phyloP scores from a whole-genome alignment of 30 jellyfish, hydroid and myxozoan genomes.

The Pseudorhiza aurosa region DNA sequence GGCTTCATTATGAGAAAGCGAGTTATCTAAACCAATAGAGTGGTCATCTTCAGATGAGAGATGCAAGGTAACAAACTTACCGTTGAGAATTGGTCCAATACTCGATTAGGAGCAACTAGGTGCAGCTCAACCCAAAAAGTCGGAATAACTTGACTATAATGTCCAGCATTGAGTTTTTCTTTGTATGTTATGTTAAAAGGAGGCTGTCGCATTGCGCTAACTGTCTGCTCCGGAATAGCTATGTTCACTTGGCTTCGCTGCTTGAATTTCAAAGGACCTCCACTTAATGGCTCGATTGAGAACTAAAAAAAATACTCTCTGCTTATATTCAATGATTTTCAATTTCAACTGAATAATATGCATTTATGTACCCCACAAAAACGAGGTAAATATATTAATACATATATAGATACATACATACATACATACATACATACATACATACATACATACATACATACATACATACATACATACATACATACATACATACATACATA shows the following conservation, averaged over 20 bases:
- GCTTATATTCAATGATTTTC: too few relatives aligned
- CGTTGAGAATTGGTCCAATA: neutral
- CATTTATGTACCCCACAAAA: too few relatives aligned
- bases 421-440: too few relatives aligned
- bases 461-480: too few relatives aligned
- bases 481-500: too few relatives aligned
- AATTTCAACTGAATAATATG: too few relatives aligned
- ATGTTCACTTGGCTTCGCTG: slow-evolving; percentile 38
- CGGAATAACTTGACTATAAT: slow-evolving; percentile 40
- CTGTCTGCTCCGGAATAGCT: slow-evolving; percentile 29
- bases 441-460: too few relatives aligned
- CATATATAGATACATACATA: too few relatives aligned
- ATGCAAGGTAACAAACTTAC: neutral
- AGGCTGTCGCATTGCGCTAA: slow-evolving; percentile 43
- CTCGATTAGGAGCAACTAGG: slow-evolving; percentile 10
- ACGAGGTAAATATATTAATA: too few relatives aligned
- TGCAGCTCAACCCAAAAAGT: slow-evolving; percentile 36
- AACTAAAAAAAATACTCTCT: slow-evolving; percentile 21
- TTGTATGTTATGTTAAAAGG: slow-evolving; percentile 61
- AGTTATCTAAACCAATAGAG: too few relatives aligned
- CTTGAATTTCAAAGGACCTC: slow-evolving; percentile 2
- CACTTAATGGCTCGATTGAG: slow-evolving; percentile 64
- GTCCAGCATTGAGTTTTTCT: neutral
- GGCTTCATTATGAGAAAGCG: too few relatives aligned
- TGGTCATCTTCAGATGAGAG: too few relatives aligned